Percentiles rank a stretch among this genome's conserved stretches.
phyloP scores from a whole-genome alignment of 92 coral and sea anemone species.

The Epizoanthus stellaris region DNA sequence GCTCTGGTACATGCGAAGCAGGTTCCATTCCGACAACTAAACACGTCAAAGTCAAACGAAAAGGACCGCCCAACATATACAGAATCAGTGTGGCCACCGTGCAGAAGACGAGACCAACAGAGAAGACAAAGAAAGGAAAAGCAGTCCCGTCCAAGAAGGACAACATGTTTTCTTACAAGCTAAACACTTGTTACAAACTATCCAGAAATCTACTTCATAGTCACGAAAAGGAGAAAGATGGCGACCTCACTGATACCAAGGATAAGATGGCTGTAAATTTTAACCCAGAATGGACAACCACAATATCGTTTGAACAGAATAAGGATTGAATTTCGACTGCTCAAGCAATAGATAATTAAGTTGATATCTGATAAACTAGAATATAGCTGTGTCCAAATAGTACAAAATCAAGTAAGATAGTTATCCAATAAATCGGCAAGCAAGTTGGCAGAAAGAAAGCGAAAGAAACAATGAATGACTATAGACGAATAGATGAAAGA shows the following conservation, averaged over 20 bases:
- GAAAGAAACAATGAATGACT: background rate
- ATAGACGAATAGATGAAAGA: background rate
- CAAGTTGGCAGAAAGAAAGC: background rate
- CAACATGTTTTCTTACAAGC: slow-evolving; percentile 10
- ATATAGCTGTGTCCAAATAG: background rate
- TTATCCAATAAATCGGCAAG: too few relatives aligned
- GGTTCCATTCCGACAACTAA: background rate
- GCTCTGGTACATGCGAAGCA: background rate
- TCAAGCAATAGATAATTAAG: too few relatives aligned
- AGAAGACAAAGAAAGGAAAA: slow-evolving; percentile 25
- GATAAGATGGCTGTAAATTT: background rate
- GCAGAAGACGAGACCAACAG: slow-evolving; percentile 15
- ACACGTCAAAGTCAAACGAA: background rate
- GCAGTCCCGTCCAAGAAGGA: background rate
- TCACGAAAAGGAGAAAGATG: background rate
- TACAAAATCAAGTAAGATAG: too few relatives aligned
- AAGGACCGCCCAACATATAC: background rate
- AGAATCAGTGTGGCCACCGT: slow-evolving; percentile 27
- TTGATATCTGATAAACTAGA: background rate
- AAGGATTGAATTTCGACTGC: background rate
- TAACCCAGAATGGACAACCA: slow-evolving; percentile 29
- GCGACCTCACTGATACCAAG: background rate
- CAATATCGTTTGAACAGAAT: slow-evolving; percentile 35
- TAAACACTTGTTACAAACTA: slow-evolving; percentile 26
- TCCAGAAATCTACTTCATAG: background rate